Conservation (phyloP, 2,888 invertebrate genomes). For the Resseliella maxima region DNA sequence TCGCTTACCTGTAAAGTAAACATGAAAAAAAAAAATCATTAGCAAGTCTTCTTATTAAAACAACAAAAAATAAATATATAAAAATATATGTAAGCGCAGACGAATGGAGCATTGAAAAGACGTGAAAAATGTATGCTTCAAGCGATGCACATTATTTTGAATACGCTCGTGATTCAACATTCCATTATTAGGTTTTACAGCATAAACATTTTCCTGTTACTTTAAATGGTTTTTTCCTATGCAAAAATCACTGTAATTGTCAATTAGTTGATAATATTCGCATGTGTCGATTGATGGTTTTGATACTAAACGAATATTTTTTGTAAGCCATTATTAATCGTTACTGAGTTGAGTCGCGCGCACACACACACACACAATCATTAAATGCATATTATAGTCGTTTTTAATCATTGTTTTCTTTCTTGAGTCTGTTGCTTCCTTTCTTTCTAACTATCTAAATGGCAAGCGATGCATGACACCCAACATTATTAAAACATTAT, state of each 20-base stretch:
- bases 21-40: neutral
- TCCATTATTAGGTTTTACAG: neutral
- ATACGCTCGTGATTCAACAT: neutral
- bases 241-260: slow-evolving; percentile 16
- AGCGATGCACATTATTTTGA: neutral
- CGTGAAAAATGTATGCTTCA: neutral
- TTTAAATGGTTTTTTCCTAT: neutral
- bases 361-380: neutral
- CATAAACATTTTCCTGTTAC: neutral
- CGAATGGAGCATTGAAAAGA: neutral
- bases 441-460: slow-evolving; percentile 26
- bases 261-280: slow-evolving; percentile 14
- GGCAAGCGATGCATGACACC: slow-evolving; percentile 27
- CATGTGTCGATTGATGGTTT: slow-evolving; percentile 22
- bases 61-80: neutral
- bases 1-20: slow-evolving; percentile 29
- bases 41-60: slow-evolving; percentile 20
- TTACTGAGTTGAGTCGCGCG: neutral
- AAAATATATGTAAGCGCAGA: slow-evolving; percentile 13
- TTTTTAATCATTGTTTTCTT: slow-evolving; percentile 25
- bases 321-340: neutral
- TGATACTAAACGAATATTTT: too few species aligned
- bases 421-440: neutral
- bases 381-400: neutral
- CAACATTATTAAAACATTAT: neutral